Base-by-base conservation (phyloP, 2,113 vertebrate species). In the Hymenochirus boettgeri region DNA sequence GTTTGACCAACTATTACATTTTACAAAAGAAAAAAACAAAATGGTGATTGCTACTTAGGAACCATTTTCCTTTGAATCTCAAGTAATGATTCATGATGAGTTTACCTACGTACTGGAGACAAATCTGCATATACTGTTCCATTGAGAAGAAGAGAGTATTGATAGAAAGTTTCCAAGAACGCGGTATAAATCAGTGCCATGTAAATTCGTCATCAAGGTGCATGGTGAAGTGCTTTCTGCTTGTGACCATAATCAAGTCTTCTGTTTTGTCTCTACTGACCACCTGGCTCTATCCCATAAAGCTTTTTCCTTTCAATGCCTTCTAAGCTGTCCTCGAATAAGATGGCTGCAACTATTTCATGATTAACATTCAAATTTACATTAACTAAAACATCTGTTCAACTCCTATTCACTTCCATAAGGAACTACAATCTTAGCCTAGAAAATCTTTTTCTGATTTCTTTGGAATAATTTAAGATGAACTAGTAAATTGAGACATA, bases 311-410 rank as follows among this genome's bases (percentile, higher is more conserved):
- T 25, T 29, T 29, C 45, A 2, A 9, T 15, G 24, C 21, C 12
- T 8, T n/a, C 24, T 13, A 2, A 17, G 18, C 37, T 31, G 51
- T 24, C 42, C n/a, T n/a, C 1, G 4, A 6, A 9, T 23, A 18
- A 57, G 39, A 47, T 2, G 21, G 13, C 39, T 57, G 54, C 19
- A 35, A 57, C 33, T 57, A 47, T 21, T 35, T 57, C 45, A 50
- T 65, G 12, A 50, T 57, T 65, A 57, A 35, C 47, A 65, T 48
- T 31, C 42, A 47, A 27, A 47, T 65, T 23, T 48, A 65, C 18
- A 56, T 47, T 50, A 57, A 50, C 1, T 12, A 46, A 50, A 57
- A 50, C 42, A 57, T 57, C 53, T 65, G 63, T 57, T 50, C 11
- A 25, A 12, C 2, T 39, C 22, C 15, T 11, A 37, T n/a, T 57